phyloP scores from a whole-genome alignment of 1,140 invertebrate species.

The Drosophila melanogaster region DNA sequence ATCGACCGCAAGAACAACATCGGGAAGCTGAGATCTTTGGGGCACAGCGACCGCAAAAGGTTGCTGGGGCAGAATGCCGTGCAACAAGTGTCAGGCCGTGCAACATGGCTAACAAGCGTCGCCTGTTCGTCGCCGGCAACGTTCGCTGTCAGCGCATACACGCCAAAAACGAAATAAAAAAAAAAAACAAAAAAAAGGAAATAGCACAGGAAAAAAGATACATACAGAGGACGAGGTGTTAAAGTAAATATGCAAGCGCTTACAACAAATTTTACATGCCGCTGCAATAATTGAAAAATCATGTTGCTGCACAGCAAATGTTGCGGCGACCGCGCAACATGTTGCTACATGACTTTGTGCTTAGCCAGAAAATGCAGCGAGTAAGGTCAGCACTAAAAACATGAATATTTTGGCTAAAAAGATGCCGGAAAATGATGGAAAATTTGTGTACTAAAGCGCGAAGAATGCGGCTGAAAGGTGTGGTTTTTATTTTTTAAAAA shows the following conservation, averaged over 20 bases:
- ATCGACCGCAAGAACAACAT: neutral
- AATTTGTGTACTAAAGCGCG: conserved; percentile 4
- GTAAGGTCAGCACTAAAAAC: conserved; percentile 33
- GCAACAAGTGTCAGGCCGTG: conserved; percentile 65
- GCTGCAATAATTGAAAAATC: conserved; percentile 74
- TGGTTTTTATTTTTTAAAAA: neutral
- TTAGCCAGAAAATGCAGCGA: conserved; percentile 31
- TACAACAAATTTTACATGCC: conserved; percentile 70
- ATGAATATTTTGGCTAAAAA: conserved; percentile 18
- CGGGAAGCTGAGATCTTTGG: conserved; percentile 31
- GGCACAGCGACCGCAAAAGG: conserved; percentile 59
- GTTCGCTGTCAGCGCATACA: conserved; percentile 54
- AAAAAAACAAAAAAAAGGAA: conserved; percentile 33
- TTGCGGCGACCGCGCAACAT: conserved; percentile 44
- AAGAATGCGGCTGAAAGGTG: conserved; percentile 16
- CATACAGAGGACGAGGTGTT: conserved; percentile 49
- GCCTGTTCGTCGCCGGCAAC: conserved; percentile 38
- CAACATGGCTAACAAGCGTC: conserved; percentile 73
- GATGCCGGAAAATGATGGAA: conserved; percentile 27
- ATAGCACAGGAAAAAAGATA: neutral
- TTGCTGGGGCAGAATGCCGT: conserved; percentile 71
- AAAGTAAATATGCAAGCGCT: conserved; percentile 69
- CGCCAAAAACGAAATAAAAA: conserved; percentile 37
- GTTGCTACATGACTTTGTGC: conserved; percentile 68
- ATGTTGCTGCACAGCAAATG: conserved; percentile 66